Evolutionary conservation across 2,888 invertebrate species (phyloP), one percentile per base, ranked within the genome.

Genomic region (Pyrrhia umbra): DNA sequence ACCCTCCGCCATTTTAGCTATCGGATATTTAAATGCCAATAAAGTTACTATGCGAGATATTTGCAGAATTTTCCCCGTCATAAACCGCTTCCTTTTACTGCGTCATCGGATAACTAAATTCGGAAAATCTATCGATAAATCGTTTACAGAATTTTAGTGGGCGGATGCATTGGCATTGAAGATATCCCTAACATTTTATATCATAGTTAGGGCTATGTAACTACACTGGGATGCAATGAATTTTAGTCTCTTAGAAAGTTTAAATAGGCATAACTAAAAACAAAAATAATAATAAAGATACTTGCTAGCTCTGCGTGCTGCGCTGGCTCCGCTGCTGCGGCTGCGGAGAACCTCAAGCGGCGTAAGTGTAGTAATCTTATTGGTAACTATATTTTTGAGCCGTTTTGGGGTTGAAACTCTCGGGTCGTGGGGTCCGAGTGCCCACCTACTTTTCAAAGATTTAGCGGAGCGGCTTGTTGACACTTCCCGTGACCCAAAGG

Each of bases 21-120:
- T 9, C 30, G 10, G 30, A 30, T 30, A 30, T 30, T 30, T 30
- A 57, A 20, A 6, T 21, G 9, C 2, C 21, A 43, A 56, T 21
- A 56, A 46, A 13, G 16, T 66, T 42, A 10, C 10, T n/a, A 25
- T n/a, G n/a, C 23, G 20, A 6, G 30, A 25, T 55, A 45, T 55
- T 54, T 34, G 5, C 20, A 51, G 34, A 65, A 43, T 52, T 13
- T 54, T 30, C 18, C 9, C 25, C 21, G 10, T 54, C 37, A 15
- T 59, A 67, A 73, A 60, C 40, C 6, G 15, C 52, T 73, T 67
- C 47, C 74, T 27, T 40, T 30, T 9, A 39, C 20, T 61, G 39
- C 71, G 58, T 61, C 55, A 58, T 42, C 15, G 5, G 9, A 25
- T 8, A 20, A 54, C 52, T 45, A 47, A 54, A 60, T 39, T 21